Base-by-base conservation (phyloP, 2,113 vertebrate genomes). In the Oryzias javanicus region DNA sequence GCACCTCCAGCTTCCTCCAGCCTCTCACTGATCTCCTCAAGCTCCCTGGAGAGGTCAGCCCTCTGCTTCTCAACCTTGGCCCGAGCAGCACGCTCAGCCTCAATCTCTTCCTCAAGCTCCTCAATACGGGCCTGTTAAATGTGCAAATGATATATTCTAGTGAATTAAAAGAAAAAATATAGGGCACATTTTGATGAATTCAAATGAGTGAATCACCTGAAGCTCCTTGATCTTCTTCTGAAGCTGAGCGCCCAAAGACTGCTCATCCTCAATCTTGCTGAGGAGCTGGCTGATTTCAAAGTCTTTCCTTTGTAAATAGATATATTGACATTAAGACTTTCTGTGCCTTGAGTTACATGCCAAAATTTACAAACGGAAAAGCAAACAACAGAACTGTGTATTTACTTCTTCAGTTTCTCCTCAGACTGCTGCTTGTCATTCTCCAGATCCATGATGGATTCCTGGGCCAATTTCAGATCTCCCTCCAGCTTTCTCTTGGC, bases 171-270 rank as follows among this genome's bases (percentile, higher is more conserved):
- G 6, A 4, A 3, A 47, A 12, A 47, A 18, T 18, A 8, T 8
- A 5, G n/a, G n/a, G 10, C n/a, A 18, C 6, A 10, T 42, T 4
- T 42, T 20, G 35, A 35, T 12, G 8, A 47, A 2, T 12, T 12
- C 6, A n/a, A 47, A 47, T 47, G 18, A 47, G 19, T 8, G 3
- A 47, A 3, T n/a, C 46, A 85, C 93, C 91, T 95, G 93, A 6
- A 94, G 75, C 74, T 94, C 93, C 82, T 94, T 95, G 53, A 94
- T 94, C 86, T 90, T 94, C 88, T 95, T 95, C 19, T 94, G 94
- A 35, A 93, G 62, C 48, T 95, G 94, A 35, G 80, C 74, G 42
- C 82, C 85, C 4, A 91, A 88, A 18, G 85, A 83, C 59, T 93
- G 90, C 47, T 95, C 92, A 1, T 93, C 91, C 0, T 94, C 92